Evolutionary conservation across 2,113 vertebrate genomes (phyloP), one percentile per base, ranked within the genome.

Genomic region (Sapayoa aenigma): DNA sequence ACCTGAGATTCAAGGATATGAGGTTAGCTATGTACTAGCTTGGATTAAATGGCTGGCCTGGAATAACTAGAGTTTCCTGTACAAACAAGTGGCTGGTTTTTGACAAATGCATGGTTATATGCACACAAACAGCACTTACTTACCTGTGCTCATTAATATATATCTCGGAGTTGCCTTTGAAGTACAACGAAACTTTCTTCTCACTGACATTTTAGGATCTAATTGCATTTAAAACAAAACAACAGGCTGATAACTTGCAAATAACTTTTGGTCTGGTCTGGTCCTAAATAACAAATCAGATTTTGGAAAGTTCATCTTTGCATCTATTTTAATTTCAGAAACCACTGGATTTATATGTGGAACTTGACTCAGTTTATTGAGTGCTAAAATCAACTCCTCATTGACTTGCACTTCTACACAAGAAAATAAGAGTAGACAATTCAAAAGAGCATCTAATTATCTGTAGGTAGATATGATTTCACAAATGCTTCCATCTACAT

Each of bases 251-350:
- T 65, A 81, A 50, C 16, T 31, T 47, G 18, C 31, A 80, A 90
- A 73, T 92, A 83, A 91, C 89, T 86, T 91, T 94, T 94, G 95
- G 91, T 71, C 50, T 35, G 11, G 65, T 83, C 75, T 96, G 75
- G 31, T 44, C 80, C 60, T 87, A 83, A 92, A 95, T 86, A 56
- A 78, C 56, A 74, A 37, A 75, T 96, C 89, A 31, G 37, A 89
- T 95, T 96, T 96, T 58, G n/a, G 65, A 86, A 89, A 94, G 44
- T 63, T 97, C 89, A 59, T 75, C 91, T 94, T 93, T 95, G 25
- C 35, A 93, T 84, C 71, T 89, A 78, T 95, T 96, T 60, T 72
- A 92, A 93, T 88, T 8, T 31, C 12, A 42, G 9, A 22, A 78
- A 63, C 13, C 2, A 23, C 12, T 77, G 16, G 27, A 30, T 76